Conservation (phyloP, 2,797 vertebrate species). For the Picus viridis region DNA sequence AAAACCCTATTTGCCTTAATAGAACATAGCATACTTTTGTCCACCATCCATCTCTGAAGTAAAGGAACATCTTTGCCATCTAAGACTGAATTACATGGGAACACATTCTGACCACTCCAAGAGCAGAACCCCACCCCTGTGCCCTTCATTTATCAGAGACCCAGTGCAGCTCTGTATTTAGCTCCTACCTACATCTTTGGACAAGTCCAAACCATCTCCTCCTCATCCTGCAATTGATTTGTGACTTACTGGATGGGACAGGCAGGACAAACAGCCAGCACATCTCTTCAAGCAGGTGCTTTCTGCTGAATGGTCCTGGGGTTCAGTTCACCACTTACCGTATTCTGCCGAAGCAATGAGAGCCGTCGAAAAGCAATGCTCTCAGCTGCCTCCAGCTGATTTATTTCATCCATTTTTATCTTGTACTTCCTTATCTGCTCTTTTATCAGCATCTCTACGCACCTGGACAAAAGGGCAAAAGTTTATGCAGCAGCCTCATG, state of each 20-base stretch:
- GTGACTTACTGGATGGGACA: background rate
- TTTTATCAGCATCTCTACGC: conserved; percentile 94
- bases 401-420: conserved; percentile 96
- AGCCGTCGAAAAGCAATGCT: conserved; percentile 90
- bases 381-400: conserved; percentile 92
- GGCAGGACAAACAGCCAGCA: background rate
- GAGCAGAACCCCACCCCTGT: background rate
- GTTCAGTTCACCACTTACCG: conserved; percentile 78
- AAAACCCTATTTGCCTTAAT: background rate
- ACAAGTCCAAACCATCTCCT: background rate
- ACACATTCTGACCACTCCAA: background rate
- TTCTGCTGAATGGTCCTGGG: background rate
- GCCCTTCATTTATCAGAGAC: background rate
- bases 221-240: background rate
- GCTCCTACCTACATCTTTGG: background rate
- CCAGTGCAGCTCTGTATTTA: background rate
- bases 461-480: conserved; percentile 76
- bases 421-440: conserved; percentile 95
- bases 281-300: background rate
- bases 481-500: background rate
- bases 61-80: background rate
- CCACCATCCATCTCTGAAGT: background rate
- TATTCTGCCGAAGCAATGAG: conserved; percentile 89
- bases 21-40: background rate
- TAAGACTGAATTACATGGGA: background rate